Evolutionary conservation across 2,797 vertebrate genomes (phyloP).

Genomic region (Pseudochirops cupreus): DNA sequence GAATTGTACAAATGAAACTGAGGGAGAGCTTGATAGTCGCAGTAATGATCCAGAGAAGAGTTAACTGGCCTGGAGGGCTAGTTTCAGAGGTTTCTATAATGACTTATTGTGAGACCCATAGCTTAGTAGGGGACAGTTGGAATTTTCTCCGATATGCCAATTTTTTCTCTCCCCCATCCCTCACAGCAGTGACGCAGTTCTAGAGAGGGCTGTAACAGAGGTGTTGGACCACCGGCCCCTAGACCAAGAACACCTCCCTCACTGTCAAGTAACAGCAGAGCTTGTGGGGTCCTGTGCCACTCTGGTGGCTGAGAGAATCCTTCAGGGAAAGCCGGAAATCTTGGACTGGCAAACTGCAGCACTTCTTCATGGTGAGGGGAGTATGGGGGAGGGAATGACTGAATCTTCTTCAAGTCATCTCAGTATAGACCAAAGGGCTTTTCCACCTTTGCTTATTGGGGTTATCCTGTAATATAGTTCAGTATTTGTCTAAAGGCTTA

Average conservation of each 20-base stretch:
- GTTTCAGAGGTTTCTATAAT: background rate
- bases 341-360: constrained; percentile 89
- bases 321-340: constrained; percentile 88
- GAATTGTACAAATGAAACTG: constrained; percentile 8
- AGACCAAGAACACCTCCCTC: constrained; percentile 83
- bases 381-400: background rate
- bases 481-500: constrained; percentile 14
- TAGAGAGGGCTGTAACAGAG: constrained; percentile 91
- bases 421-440: background rate
- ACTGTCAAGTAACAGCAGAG: constrained; percentile 88
- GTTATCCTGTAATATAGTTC: background rate
- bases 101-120: background rate
- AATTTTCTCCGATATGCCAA: background rate
- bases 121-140: background rate
- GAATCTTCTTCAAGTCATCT: background rate
- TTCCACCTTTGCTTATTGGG: background rate
- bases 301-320: constrained; percentile 91
- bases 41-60: background rate
- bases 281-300: constrained; percentile 94
- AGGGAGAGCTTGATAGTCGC: background rate
- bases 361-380: constrained; percentile 91
- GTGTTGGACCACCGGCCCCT: constrained; percentile 92
- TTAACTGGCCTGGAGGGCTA: background rate
- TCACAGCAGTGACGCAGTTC: constrained; percentile 87
- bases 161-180: background rate